Evolutionary conservation across 2,797 vertebrate species (phyloP), one percentile per base, ranked within the genome.

Genomic region (Euthynnus affinis): DNA sequence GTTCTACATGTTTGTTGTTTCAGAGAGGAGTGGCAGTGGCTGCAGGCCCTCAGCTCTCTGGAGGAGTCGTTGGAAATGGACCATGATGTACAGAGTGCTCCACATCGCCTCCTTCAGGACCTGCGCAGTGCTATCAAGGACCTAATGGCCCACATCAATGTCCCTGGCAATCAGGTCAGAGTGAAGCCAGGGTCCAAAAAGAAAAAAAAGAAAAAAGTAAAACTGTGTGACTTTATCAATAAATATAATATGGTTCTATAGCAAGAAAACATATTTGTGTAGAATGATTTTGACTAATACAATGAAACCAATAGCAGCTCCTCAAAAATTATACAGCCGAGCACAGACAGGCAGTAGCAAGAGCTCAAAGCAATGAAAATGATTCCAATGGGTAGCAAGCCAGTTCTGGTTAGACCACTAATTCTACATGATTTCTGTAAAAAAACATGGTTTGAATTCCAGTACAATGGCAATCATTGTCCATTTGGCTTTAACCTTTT

Each of bases 21-120:
- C 62, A 98, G 97, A 85, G 97, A 97, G 83, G 97, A 98, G 88
- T 98, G 97, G 97, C 96, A 97, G 90, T 97, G 96, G 96, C 94
- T 98, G 68, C 96, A 96, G 90, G 96, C 95, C 3, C 92, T 97
- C 89, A 93, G 83, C 82, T 95, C 88, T 0, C 48, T 96, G 59
- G 96, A 97, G 0, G 96, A 97, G 77, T 86, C 95, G 0, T 12
- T 90, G 66, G 88, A 95, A 80, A 89, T 90, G 29, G 96, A 95
- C 67, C 78, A 83, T 5, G 94, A 96, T 22, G 64, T 92, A 3
- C 96, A 97, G 81, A 93, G 92, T 0, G 87, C 94, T 75, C 95
- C 96, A 58, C 95, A 95, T 78, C 88, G 92, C 80, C 93, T 98
- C 77, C 93, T 97, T 37, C 94, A 96, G 88, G 97, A 98, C 84